Base-by-base conservation (phyloP, 2,888 invertebrate species). In the Dicranocentrus wangi region DNA sequence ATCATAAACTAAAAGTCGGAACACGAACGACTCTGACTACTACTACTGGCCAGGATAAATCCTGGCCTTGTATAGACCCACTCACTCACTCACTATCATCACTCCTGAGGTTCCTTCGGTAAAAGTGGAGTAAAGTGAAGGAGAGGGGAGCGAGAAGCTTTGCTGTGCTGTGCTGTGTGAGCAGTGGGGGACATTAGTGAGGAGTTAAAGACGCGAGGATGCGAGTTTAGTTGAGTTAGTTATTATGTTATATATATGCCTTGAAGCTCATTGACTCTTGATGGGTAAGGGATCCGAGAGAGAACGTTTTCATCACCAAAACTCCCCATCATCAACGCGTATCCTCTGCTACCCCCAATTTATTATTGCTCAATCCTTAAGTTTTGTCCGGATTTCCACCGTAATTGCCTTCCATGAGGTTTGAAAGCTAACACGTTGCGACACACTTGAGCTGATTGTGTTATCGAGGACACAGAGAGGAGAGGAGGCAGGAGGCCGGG, bases 301-400 rank as follows among this genome's bases (percentile, higher is more conserved):
- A 65, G 25, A 19, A 60, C 60, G 42, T 69, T n/a, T 81, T 75
- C 73, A 69, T 69, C 80, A 69, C 75, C 73, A 7, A 8, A 13
- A 39, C 55, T 55, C 55, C 55, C 23, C 53, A 28, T 47, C 47
- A 10, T 72, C 72, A 58, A 72, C 55, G 27, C 21, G 42, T 17
- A 32, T 60, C 17, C 51, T 69, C 63, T 81, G 60, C 61, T 81
- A 68, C 39, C 63, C 63, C 51, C 65, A 75, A 81, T 73, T 81
- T 81, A 81, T 81, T 81, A 81, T 75, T 69, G 47, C 75, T 81
- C 75, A 75, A 81, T 70, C 75, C 81, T 65, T 81, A 81, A 81
- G 75, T 81, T 81, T 70, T 75, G 58, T 43, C 75, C 75, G 75
- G 80, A 81, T 75, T 69, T 73, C 80, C 69, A 43, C 73, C 69